Conservation (phyloP, 1,140 invertebrate genomes). For the Heliconius himera region DNA sequence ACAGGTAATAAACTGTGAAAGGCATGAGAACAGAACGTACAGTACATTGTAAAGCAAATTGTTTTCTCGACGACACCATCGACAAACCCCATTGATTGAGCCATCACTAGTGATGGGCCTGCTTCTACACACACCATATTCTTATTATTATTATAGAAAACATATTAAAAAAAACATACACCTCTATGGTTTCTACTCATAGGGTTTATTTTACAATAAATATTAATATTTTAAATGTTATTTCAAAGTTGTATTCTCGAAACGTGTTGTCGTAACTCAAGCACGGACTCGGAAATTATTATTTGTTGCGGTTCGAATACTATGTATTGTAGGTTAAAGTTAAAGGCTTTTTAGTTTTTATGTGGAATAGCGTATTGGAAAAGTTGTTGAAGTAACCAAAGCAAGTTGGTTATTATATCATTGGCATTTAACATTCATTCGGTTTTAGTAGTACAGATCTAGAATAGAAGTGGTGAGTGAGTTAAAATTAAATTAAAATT, state of each 20-base stretch:
- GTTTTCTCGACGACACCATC: conserved; percentile 66
- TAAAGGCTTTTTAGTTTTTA: conserved; percentile 68
- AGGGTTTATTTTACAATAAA: conserved; percentile 32
- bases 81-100: conserved; percentile 67
- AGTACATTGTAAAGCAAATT: conserved; percentile 71
- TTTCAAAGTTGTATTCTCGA: conserved; percentile 45
- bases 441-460: neutral
- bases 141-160: conserved; percentile 2
- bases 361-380: conserved; percentile 58
- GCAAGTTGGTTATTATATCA: conserved; percentile 48
- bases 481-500: too few species aligned
- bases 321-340: conserved; percentile 62
- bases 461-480: neutral
- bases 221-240: neutral
- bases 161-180: neutral
- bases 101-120: conserved; percentile 66
- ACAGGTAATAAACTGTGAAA: conserved; percentile 36
- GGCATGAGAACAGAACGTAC: conserved; percentile 39
- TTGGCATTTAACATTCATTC: conserved; percentile 28
- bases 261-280: conserved; percentile 73
- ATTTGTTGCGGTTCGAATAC: conserved; percentile 74
- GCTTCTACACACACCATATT: conserved; percentile 51
- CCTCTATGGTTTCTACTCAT: neutral
- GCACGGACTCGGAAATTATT: conserved; percentile 69
- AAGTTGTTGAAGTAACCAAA: conserved; percentile 48